phyloP scores from a whole-genome alignment of 2,797 vertebrate genomes.

The Pseudochaenichthys georgianus region DNA sequence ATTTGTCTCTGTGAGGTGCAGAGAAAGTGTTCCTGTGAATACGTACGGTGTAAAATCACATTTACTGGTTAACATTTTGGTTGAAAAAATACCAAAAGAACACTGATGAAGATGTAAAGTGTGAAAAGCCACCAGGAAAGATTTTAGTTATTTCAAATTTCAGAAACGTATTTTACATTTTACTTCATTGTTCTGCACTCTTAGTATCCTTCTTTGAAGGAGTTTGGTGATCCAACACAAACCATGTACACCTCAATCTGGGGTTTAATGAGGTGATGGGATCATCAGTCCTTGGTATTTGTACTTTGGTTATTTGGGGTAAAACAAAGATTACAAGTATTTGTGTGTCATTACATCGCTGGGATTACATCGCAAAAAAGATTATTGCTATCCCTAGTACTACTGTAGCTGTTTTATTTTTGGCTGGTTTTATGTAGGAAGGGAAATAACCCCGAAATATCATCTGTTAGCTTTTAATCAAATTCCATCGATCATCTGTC shows the following conservation, averaged over 20 bases:
- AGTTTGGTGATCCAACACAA: not conserved
- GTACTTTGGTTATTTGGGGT: not conserved
- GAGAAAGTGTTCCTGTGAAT: conserved; percentile 19
- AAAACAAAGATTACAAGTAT: not conserved
- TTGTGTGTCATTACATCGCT: not conserved
- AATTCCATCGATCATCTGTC: not conserved
- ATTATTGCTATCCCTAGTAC: not conserved
- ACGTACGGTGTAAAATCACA: conserved; percentile 15
- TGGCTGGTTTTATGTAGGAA: not conserved
- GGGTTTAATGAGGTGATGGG: not conserved
- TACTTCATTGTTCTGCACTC: not conserved
- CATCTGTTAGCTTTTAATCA: not conserved
- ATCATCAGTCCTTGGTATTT: not conserved
- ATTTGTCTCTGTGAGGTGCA: conserved; percentile 69
- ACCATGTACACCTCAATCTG: not conserved
- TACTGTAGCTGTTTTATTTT: not conserved
- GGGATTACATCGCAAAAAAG: too few species aligned
- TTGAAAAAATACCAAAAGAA: not conserved
- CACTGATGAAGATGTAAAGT: conserved; percentile 18
- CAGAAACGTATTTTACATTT: too few species aligned
- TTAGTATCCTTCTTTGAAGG: not conserved
- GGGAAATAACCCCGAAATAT: not conserved
- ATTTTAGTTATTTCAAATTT: not conserved
- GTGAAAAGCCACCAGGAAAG: not conserved
- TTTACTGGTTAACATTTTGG: conserved; percentile 26